Evolutionary conservation across 2,888 invertebrate species (phyloP), one percentile per base, ranked within the genome.

Genomic region (Drosophila rellima): DNA sequence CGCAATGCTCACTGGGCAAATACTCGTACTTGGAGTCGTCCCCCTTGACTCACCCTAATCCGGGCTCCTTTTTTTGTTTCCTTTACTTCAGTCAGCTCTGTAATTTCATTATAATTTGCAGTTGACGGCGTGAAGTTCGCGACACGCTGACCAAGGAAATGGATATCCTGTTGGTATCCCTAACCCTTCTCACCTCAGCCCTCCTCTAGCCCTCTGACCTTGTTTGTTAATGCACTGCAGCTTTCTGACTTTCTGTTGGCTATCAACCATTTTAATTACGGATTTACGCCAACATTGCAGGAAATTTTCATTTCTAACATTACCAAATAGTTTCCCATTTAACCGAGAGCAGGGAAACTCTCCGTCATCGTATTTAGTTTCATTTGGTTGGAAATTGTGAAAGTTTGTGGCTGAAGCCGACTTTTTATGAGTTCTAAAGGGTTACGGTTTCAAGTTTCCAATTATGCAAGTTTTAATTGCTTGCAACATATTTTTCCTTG

Each of bases 41-140:
- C 7, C 26, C 26, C 26, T 26, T n/a, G n/a, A n/a, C n/a, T 26
- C 5, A n/a, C 23, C 42, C 37, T n/a, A 39, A 29, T 42, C 40
- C 20, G 18, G 17, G 23, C n/a, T 44, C 26, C 26, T 11, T 26
- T 3, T 23, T 26, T 26, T 23, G 0, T 7, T 26, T 7, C 26
- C 40, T 7, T 15, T 20, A 10, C 35, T 37, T 20, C 74, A 78
- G 59, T 85, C 69, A 80, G 78, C 74, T 79, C 48, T 81, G 71
- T 81, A 83, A 86, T 86, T 82, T 82, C 67, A 44, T 74, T 82
- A 75, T 80, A 82, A 82, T 83, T 78, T 84, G 85, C 70, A 74
- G 71, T 56, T 65, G n/a, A 57, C 66, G 72, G 83, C 76, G 87
- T 84, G 85, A 85, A 80, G 71, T 64, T 29, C 56, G 79, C 79